A percentile compares a stretch with the other conserved stretches of the same genome.
Conservation (phyloP, 2,797 vertebrate species). For the Somateria mollissima region DNA sequence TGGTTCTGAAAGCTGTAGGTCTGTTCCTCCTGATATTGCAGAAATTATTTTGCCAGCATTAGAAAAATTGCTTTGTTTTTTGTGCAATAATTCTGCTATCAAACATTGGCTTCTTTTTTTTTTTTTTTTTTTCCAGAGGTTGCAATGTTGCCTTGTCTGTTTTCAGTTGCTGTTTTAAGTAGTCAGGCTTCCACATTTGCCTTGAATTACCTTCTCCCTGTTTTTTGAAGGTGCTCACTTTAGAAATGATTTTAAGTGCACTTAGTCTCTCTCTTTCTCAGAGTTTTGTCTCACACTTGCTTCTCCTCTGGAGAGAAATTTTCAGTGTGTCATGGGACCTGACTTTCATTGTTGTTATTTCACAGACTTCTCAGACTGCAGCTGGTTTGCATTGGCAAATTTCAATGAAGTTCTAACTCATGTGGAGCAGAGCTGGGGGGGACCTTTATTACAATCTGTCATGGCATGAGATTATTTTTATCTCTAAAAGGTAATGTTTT, state of each 20-base stretch:
- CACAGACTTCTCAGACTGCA: neutral
- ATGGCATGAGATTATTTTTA: neutral
- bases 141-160: neutral
- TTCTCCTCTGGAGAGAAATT: neutral
- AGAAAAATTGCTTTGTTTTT: constrained; percentile 13
- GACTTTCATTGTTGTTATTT: neutral
- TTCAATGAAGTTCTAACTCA: neutral
- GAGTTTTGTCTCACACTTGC: neutral
- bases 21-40: neutral
- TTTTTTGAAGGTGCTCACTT: constrained; percentile 17
- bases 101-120: neutral
- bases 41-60: neutral
- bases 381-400: neutral
- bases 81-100: neutral
- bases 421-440: neutral
- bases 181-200: constrained; percentile 2
- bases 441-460: neutral
- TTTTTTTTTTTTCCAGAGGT: neutral
- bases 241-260: neutral
- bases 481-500: neutral
- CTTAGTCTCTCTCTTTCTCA: neutral
- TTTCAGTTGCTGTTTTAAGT: constrained; percentile 9
- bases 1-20: neutral
- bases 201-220: neutral
- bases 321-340: neutral